Conservation (phyloP, 2,888 invertebrate species). For the Belgica antarctica region DNA sequence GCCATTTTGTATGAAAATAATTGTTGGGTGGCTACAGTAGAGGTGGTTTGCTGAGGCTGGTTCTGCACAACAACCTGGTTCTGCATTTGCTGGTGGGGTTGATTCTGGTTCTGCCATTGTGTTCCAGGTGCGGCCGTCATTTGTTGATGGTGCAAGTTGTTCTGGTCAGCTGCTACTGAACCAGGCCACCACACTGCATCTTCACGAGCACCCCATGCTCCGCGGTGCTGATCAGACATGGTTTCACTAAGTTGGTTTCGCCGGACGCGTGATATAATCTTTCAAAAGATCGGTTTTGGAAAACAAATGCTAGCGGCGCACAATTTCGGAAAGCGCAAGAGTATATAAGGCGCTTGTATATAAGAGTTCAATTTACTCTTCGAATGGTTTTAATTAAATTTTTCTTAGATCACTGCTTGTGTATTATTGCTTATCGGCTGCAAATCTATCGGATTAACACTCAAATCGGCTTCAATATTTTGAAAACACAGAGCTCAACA, state of each 20-base stretch:
- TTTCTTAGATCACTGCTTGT: too few relatives aligned
- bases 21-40: conserved; percentile 66
- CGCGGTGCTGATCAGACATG: conserved; percentile 66
- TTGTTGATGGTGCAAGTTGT: conserved; percentile 57
- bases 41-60: conserved; percentile 61
- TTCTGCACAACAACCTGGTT: conserved; percentile 56
- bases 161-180: conserved; percentile 57
- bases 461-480: too few relatives aligned
- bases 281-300: too few relatives aligned
- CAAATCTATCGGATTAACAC: too few relatives aligned
- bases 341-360: too few relatives aligned
- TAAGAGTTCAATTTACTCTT: too few relatives aligned
- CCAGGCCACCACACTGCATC: conserved; percentile 63
- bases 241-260: neutral
- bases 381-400: too few relatives aligned
- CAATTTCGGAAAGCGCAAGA: too few relatives aligned
- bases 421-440: too few relatives aligned
- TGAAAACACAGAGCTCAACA: too few relatives aligned
- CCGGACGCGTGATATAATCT: neutral
- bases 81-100: conserved; percentile 46
- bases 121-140: conserved; percentile 59
- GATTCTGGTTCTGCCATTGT: conserved; percentile 55
- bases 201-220: conserved; percentile 64
- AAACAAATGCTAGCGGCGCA: too few relatives aligned
- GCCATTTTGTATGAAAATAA: conserved; percentile 84